These are phyloP conservation scores for Cheiracanthium punctorium DNA, from an alignment of 2,888 invertebrate species.

Conservation along the genomic window DNA sequence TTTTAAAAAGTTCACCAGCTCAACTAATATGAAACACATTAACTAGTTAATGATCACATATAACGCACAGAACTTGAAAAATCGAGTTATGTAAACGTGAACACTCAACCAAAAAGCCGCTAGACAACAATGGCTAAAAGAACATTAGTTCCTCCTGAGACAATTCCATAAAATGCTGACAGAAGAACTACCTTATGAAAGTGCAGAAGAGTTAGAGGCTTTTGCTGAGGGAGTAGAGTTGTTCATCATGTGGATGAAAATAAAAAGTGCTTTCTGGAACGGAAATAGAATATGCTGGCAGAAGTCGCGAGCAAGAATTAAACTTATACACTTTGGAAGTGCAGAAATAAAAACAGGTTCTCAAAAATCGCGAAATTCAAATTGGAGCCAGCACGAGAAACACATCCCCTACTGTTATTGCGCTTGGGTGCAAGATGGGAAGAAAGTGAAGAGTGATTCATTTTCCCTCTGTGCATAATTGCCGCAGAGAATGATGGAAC, in stretches of 20 bases:
- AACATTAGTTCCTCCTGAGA: background rate
- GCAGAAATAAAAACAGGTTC: background rate
- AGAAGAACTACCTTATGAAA: background rate
- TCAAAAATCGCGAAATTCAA: slow-evolving; percentile 1
- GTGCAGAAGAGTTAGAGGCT: background rate
- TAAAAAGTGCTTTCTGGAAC: background rate
- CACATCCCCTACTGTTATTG: background rate
- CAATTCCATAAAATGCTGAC: slow-evolving; percentile 2
- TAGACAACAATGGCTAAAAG: background rate
- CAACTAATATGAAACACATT: too few species aligned
- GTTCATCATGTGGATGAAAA: background rate
- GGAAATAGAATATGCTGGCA: slow-evolving; percentile 5
- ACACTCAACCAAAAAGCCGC: too few species aligned
- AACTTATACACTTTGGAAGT: background rate
- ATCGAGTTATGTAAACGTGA: too few species aligned
- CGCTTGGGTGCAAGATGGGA: too few species aligned
- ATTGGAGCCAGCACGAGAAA: background rate
- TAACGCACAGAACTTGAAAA: too few species aligned
- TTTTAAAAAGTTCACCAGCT: too few species aligned
- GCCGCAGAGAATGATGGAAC: too few species aligned
- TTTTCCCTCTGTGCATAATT: too few species aligned
- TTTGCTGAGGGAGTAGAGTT: background rate
- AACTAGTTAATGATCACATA: too few species aligned
- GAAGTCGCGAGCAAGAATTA: background rate
- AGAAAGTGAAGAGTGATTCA: too few species aligned